phyloP scores from a whole-genome alignment of 2,797 vertebrate genomes.

The Gallinago stenura region DNA sequence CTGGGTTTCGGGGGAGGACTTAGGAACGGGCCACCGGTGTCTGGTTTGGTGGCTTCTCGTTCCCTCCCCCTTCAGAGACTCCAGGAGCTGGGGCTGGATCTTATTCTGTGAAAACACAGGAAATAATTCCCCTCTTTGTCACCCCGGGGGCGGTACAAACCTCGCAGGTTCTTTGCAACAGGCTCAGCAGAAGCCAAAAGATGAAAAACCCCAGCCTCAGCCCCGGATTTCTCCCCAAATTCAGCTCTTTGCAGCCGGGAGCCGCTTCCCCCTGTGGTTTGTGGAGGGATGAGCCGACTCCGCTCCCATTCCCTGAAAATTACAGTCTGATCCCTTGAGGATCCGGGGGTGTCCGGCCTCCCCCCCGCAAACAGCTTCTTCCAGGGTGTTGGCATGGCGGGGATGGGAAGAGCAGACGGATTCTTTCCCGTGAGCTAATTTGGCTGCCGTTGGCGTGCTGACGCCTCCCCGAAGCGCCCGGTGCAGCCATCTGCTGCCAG shows the following conservation, averaged over 20 bases:
- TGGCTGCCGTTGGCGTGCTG: background rate
- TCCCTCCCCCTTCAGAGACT: background rate
- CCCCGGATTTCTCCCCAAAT: background rate
- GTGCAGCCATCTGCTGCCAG: background rate
- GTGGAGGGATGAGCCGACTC: background rate
- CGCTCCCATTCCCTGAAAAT: background rate
- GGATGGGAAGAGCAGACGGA: background rate
- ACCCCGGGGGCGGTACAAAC: accelerated
- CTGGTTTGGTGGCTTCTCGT: background rate
- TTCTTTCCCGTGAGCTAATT: background rate
- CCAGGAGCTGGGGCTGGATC: accelerated
- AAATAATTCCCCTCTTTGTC: background rate
- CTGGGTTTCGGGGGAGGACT: accelerated
- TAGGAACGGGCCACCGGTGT: accelerated
- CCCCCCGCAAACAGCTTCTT: background rate
- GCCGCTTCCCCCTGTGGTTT: background rate
- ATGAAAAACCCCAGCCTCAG: background rate
- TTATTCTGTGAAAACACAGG: background rate
- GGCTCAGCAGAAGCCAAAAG: background rate
- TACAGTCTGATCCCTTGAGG: background rate
- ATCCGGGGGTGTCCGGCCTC: background rate
- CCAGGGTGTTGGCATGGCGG: background rate
- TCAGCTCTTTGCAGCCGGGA: background rate
- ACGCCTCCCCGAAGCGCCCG: background rate
- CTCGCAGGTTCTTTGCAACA: background rate